Percentiles rank a stretch among this genome's conserved stretches.
Conservation (phyloP, 2,888 invertebrate genomes). For the Phanerotoma sp. region DNA sequence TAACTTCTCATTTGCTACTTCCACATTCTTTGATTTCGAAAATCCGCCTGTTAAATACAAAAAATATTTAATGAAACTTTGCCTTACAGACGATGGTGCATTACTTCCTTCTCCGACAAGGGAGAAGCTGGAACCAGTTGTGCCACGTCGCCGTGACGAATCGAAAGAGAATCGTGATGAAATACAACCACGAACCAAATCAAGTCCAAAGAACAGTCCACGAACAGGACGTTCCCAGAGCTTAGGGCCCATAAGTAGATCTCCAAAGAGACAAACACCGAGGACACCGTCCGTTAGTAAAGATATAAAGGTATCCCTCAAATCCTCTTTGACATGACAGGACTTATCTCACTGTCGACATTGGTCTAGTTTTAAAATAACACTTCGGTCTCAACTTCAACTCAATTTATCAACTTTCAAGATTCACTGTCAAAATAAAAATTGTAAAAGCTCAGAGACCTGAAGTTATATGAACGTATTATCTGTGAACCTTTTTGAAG, state of each 20-base stretch:
- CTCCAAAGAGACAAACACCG: conserved; percentile 74
- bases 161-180: conserved; percentile 54
- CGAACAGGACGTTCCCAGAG: conserved; percentile 68
- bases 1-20: not conserved
- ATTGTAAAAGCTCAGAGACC: too few species aligned
- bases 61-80: not conserved
- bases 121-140: conserved; percentile 71
- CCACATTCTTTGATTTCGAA: not conserved
- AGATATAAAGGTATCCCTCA: conserved; percentile 47
- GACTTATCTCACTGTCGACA: not conserved
- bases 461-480: too few species aligned
- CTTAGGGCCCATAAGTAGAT: conserved; percentile 68
- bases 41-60: not conserved
- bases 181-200: conserved; percentile 55
- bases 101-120: conserved; percentile 70
- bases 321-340: not conserved
- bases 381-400: not conserved
- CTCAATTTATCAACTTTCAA: not conserved
- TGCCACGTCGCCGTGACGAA: conserved; percentile 63
- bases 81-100: conserved; percentile 63
- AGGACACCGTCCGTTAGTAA: conserved; percentile 52
- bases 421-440: not conserved
- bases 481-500: too few species aligned
- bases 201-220: conserved; percentile 65
- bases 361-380: too few species aligned